These are phyloP conservation scores for Scolanthus callimorphus DNA, from an alignment of 92 coral and sea anemone species.

Conservation along the genomic window DNA sequence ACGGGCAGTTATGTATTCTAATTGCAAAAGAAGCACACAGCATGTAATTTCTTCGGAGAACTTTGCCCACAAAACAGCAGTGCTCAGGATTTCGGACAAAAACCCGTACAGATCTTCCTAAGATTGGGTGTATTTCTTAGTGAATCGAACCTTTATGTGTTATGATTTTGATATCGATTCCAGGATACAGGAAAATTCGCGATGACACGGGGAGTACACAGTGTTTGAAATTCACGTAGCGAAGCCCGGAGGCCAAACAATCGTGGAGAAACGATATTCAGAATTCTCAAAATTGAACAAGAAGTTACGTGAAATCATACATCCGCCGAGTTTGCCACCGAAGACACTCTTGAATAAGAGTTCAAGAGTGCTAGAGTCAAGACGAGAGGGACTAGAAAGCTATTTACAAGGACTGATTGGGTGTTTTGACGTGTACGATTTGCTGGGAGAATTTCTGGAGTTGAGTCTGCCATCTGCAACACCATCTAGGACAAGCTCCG, in stretches of 20 bases:
- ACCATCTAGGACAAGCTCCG: slow-evolving; percentile 56
- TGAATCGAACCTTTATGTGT: neutral
- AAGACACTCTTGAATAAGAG: slow-evolving; percentile 62
- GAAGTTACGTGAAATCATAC: slow-evolving; percentile 49
- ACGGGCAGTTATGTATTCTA: too few species aligned
- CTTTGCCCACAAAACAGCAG: too few species aligned
- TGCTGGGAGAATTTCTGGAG: slow-evolving; percentile 68
- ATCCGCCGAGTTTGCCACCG: slow-evolving; percentile 69
- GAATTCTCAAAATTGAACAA: slow-evolving; percentile 78
- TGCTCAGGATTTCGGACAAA: too few species aligned
- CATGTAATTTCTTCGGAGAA: too few species aligned
- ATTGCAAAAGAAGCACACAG: too few species aligned
- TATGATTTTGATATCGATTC: slow-evolving; percentile 74
- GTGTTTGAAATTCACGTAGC: slow-evolving; percentile 78
- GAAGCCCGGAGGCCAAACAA: slow-evolving; percentile 75
- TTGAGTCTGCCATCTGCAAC: slow-evolving; percentile 41
- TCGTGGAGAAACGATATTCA: slow-evolving; percentile 63
- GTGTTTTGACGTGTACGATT: slow-evolving; percentile 49
- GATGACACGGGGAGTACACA: slow-evolving; percentile 63
- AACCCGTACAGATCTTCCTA: too few species aligned
- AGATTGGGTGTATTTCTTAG: too few species aligned
- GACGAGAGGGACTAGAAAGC: slow-evolving; percentile 69
- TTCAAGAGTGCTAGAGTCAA: slow-evolving; percentile 60
- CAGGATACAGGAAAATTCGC: slow-evolving; percentile 62
- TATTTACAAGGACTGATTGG: slow-evolving; percentile 64